A percentile compares a stretch with the other conserved stretches of the same genome.
Evolutionary conservation across 2,888 invertebrate genomes (phyloP).

Genomic region (Trypoxylon attenuatum): DNA sequence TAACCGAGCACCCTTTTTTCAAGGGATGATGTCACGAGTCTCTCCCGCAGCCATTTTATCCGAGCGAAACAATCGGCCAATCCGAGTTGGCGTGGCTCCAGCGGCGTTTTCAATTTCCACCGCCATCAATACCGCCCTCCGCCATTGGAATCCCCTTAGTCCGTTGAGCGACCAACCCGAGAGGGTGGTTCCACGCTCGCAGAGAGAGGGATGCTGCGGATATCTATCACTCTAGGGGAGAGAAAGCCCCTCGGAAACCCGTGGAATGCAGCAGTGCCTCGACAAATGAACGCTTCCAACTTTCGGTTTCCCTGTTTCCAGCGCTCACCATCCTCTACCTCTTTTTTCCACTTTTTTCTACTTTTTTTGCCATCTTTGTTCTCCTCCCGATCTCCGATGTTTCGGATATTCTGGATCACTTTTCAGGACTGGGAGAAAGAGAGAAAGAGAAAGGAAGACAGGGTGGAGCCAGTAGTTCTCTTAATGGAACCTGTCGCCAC

Average conservation of each 20-base stretch:
- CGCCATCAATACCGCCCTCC: slow-evolving; percentile 68
- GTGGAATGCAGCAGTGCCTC: no score
- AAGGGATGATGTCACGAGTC: no score
- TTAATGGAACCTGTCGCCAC: slow-evolving; percentile 58
- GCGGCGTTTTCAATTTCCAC: slow-evolving; percentile 72
- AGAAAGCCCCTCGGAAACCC: no score
- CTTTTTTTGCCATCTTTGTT: slow-evolving; percentile 11
- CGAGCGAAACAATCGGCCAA: slow-evolving; percentile 61
- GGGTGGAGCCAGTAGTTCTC: no score
- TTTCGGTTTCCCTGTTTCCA: slow-evolving; percentile 58
- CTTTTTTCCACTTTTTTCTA: slow-evolving; percentile 18
- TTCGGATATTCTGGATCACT: no score
- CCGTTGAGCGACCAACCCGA: no score
- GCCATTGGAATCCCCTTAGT: slow-evolving; percentile 56
- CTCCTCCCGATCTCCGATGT: slow-evolving; percentile 36
- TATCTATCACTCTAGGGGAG: slow-evolving; percentile 54
- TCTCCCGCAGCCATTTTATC: no score
- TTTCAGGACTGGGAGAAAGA: slow-evolving; percentile 29
- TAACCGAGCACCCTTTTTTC: no score
- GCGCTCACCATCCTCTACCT: slow-evolving; percentile 30
- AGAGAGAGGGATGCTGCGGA: slow-evolving; percentile 51
- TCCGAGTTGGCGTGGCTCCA: slow-evolving; percentile 59
- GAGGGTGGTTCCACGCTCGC: no score
- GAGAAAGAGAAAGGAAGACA: no score
- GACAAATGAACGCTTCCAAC: no score